Base-by-base conservation (phyloP, 1,140 invertebrate species). In the Hyles euphorbiae region DNA sequence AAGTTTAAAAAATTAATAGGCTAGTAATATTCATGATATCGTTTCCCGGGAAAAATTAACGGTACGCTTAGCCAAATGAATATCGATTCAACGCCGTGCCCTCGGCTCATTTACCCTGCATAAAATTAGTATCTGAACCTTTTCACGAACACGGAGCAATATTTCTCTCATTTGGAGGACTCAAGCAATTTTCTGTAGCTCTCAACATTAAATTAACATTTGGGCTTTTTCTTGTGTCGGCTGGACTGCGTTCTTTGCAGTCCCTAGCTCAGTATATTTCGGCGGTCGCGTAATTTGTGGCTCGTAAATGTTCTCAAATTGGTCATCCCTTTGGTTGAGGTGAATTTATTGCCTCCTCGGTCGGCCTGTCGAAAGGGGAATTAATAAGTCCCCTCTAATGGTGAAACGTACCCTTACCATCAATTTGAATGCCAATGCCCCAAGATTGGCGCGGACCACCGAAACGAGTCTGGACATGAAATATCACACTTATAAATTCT, bases 301-400 rank as follows among this genome's bases (percentile, higher is more conserved):
- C 80, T 83, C 86, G 86, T 88, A 88, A 88, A 88, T 88, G 86
- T 87, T 87, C 84, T 83, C 83, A 88, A 88, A 88, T 88, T 88
- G 86, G 86, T 88, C 86, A 88, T 88, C 86, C 86, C 84, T 88
- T 88, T 86, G 86, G 83, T 85, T 81, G 83, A 86, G 84, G 83
- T 86, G 81, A 87, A 88, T 88, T 88, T 88, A 88, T 88, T 78
- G 80, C 78, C 81, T 84, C 66, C 81, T 88, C 83, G 86, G 81
- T 80, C 78, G 81, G 86, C 76, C 86, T 88, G 86, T 87, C 86
- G 86, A 88, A 88, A 88, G 83, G 83, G 81, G 77, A 88, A 88
- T 88, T 88, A 88, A 88, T 88, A 88, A 88, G 86, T 77, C 81
- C 83, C 78, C 78, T 81, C 78, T 88, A 88, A 88, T 88, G 86